Base-by-base conservation (phyloP, 2,888 invertebrate genomes). In the Synanthedon andrenaeformis region DNA sequence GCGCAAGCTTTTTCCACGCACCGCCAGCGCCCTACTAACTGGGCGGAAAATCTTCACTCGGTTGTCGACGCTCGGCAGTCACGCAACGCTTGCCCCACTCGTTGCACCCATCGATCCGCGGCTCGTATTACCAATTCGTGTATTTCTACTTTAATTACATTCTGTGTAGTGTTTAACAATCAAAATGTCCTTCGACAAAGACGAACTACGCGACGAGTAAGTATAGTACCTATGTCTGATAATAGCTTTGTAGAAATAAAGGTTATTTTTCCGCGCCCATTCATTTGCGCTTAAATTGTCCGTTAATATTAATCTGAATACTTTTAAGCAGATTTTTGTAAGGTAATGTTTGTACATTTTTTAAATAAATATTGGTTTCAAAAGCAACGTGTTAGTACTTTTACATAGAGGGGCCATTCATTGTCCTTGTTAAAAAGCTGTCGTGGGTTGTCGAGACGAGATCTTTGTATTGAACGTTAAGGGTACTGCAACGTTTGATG, bases 181-280 rank as follows among this genome's bases (percentile, higher is more conserved):
- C 61, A 74, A 60, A 54, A 89, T 89, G 89, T 91, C 91, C 58
- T 85, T 91, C 69, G 88, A 88, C 63, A 91, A 90, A 58, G 92
- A 92, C 64, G 92, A 92, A 69, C 90, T 92, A 60, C 83, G 90
- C 57, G 92, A 92, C 69, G 92, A 92, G 92, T 92, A 79, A 92
- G 92, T 92, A 81, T 17, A 23, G 23, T 12, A 42, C 28, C 11
- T 13, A 35, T 3, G 2, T 35, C 35, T 35, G 6, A 10, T 35
- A 35, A 35, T 35, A 10, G 10, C 35, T 35, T 35, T 10, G 3
- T 35, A 35, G 35, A 3, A 35, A 35, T 35, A 10, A 35, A 35
- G 35, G 35, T 35, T 35, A 10, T 35, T 35, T 35, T 35, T 35
- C 10, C 35, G 35, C 35, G 10, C 6, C 35, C 35, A 35, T 35